Evolutionary conservation across 2,888 invertebrate genomes (phyloP), one percentile per base, ranked within the genome.

Genomic region (Agapostemon virescens): DNA sequence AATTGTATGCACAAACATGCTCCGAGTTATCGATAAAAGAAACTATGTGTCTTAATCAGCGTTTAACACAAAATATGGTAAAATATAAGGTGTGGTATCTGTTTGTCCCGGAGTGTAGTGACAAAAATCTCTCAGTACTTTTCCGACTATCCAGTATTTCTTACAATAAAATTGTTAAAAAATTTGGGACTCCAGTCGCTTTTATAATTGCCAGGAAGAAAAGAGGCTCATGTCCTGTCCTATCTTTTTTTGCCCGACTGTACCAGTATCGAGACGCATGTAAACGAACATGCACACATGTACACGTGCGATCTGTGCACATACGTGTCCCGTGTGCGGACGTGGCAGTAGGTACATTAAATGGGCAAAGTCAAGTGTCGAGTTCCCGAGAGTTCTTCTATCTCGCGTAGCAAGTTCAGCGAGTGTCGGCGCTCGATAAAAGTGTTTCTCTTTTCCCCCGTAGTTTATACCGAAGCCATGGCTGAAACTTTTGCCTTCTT

Each of bases 351-450:
- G 84, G 84, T 88, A 87, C 89, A 85, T 87, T 90, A 90, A 91
- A 91, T 89, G 89, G 89, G 85, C 83, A 84, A 90, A 91, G 88
- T 91, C 79, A 86, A 84, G 85, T 84, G 76, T 84, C 77, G 84
- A 87, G 86, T 85, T 89, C 82, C 80, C 81, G 77, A 86, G 86
- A 86, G 86, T 89, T 88, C 87, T 87, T 87, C 85, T 87, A 89
- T 89, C 89, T 85, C 82, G 69, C 26, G 77, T 15, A 76, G 69
- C 74, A 86, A 88, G 88, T 90, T 90, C 85, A 81, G 83, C 88
- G 89, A 89, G 90, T 90, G 91, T 89, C 85, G 87, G 84, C 76
- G 87, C 86, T 90, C 90, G 92, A 91, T 92, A 91, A 91, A 91
- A 90, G 87, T 90, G 90, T 91, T 90, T 91, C 91, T 89, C 91